A percentile compares a stretch with the other conserved stretches of the same genome.
Evolutionary conservation across 2,888 invertebrate genomes (phyloP).

Genomic region (Tinea trinotella): DNA sequence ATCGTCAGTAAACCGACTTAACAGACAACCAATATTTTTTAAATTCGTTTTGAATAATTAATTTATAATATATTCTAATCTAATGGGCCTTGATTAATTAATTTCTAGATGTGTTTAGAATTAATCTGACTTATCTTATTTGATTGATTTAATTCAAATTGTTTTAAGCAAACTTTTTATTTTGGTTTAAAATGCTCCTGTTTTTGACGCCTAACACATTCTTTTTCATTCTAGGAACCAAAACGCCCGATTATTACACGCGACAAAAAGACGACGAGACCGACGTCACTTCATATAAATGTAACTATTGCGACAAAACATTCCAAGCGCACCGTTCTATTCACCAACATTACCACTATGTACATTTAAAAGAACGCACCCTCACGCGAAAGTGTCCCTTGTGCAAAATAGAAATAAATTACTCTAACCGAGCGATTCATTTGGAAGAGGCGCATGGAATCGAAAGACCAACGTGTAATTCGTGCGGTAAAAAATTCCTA

Average conservation of each 20-base stretch:
- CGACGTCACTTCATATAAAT: not conserved
- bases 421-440: constrained; percentile 29
- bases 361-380: not conserved
- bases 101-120: no score
- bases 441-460: constrained; percentile 36
- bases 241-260: constrained; percentile 5
- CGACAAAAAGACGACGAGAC: not conserved
- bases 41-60: no score
- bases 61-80: no score
- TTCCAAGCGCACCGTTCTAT: not conserved
- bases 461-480: constrained; percentile 34
- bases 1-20: no score
- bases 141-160: no score
- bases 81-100: no score
- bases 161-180: no score
- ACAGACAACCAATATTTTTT: no score
- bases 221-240: constrained; percentile 19
- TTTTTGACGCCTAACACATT: no score
- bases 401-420: constrained; percentile 33
- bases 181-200: no score
- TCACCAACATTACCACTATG: not conserved
- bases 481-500: constrained; percentile 40
- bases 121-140: no score
- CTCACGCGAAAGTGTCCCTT: constrained; percentile 35
- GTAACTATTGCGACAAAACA: not conserved